These are phyloP conservation scores for Drosophila picticornis DNA, from an alignment of 2,888 invertebrate genomes.

Conservation along the genomic window DNA sequence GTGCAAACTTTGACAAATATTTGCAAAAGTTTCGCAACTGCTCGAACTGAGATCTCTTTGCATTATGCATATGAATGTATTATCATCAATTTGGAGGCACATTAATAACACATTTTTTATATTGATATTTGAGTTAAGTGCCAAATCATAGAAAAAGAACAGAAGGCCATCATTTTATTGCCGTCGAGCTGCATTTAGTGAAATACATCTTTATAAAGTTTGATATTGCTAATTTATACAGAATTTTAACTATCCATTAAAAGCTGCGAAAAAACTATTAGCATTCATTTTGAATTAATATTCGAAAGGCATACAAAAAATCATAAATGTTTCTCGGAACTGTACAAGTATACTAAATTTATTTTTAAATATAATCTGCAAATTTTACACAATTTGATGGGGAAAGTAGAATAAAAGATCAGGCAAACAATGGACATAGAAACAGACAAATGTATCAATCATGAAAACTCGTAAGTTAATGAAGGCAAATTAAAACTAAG, in stretches of 20 bases:
- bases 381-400: not conserved
- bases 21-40: slow-evolving; percentile 68
- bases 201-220: slow-evolving; percentile 14
- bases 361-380: not conserved
- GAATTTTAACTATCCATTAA: not conserved
- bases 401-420: not conserved
- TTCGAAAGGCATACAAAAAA: not conserved
- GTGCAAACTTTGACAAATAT: slow-evolving; percentile 83
- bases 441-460: not conserved
- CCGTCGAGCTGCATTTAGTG: slow-evolving; percentile 12
- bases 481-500: not conserved
- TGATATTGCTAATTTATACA: slow-evolving; percentile 3
- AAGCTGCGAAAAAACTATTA: not conserved
- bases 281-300: not conserved
- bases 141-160: not conserved
- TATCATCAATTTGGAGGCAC: slow-evolving; percentile 64
- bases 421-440: not conserved
- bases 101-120: slow-evolving; percentile 56
- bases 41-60: slow-evolving; percentile 63
- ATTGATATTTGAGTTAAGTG: slow-evolving; percentile 10
- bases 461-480: not conserved
- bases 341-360: not conserved
- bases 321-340: slow-evolving; percentile 1
- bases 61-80: slow-evolving; percentile 80
- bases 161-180: slow-evolving; percentile 16